Evolutionary conservation across 2,888 invertebrate genomes (phyloP), one percentile per base, ranked within the genome.

Genomic region (Masnerella sp.): DNA sequence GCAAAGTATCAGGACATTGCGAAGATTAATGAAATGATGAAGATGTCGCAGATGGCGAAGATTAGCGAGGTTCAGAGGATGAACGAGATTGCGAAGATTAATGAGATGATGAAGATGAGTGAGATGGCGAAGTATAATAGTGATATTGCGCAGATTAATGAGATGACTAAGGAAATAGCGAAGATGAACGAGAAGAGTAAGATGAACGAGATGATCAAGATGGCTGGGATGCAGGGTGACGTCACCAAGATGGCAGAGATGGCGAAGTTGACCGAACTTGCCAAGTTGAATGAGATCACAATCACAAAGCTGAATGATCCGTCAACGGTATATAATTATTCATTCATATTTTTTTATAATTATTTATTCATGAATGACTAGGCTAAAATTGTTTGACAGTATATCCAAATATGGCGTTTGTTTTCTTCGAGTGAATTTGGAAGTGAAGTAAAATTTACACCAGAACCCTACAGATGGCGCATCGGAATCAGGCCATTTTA

Each of bases 141-240:
- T 5, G 87, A 87, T 42, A 84, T 85, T 12, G 87, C 87, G 2
- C 87, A 87, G 61, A 87, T 87, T 2, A 87, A 86, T 51, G 87
- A 87, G 59, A 85, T 87, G 86, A 86, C 87, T 1, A 87, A 87
- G 59, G 87, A 87, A 65, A 85, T 87, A 9, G 87, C 86, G 0
- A 87, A 87, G 58, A 86, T 87, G 80, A 87, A 87, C 25, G 87
- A 87, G 32, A 87, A 87, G 32, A 84, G 84, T 5, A 87, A 87
- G 65, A 85, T 87, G 83, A 87, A 85, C 38, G 87, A 87, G 51
- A 87, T 87, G 84, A 86, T 87, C 0, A 87, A 87, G 69, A 84
- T 87, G 83, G 84, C 85, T 1, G 86, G 84, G 20, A 86, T 87
- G 80, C 87, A 87, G 42, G 86, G 85, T 38, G 87, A 87, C 54